Base-by-base conservation (phyloP, 23 tunicate species). In the Pegea sp. region DNA sequence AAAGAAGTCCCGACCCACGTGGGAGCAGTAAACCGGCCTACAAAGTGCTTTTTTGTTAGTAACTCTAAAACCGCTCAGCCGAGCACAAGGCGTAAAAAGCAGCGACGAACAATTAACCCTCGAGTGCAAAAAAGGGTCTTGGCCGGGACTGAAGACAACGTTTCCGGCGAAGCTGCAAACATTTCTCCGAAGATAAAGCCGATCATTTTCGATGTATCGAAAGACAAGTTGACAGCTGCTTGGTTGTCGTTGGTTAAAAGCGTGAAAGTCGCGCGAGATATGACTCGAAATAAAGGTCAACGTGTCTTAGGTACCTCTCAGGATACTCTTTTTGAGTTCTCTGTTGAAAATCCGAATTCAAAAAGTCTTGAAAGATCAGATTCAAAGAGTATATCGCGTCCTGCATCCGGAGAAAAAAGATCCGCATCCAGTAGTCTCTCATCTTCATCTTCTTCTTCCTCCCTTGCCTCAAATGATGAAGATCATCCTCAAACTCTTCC, bases 381-480 rank as follows among this genome's bases (percentile, higher is more conserved):
- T 38, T 11, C 13, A 8, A 38, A 38, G 46, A 16, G 11, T 11
- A 16, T 16, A 8, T 38, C 46, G 46, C 71, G 95, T 11, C 93
- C 93, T 3, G 68, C 84, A 2, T 84, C 95, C 13, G 76, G 76
- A 7, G 95, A 73, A 1, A 84, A 84, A 38, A 69, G 95, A 22
- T 58, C 57, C 3, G 95, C 95, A 2, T 32, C 69, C 2, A 34
- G 68, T 22, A 78, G 95, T 30, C 43, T 84, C n/a, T 67, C 95
- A 8, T 73, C 81, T 3, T 61, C 66, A 25, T 61, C 66, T 44
- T 34, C 77, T 22, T 48, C 79, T 31, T 72, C 79, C n/a, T 31
- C 66, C 24, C 50, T 69, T 24, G 52, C 79, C 0, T 65, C 71
- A 19, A 67, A 60, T 24, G 79, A 72, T 33, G n/a, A n/a, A n/a